phyloP scores from a whole-genome alignment of 2,888 invertebrate species.

The Diadromus collaris region DNA sequence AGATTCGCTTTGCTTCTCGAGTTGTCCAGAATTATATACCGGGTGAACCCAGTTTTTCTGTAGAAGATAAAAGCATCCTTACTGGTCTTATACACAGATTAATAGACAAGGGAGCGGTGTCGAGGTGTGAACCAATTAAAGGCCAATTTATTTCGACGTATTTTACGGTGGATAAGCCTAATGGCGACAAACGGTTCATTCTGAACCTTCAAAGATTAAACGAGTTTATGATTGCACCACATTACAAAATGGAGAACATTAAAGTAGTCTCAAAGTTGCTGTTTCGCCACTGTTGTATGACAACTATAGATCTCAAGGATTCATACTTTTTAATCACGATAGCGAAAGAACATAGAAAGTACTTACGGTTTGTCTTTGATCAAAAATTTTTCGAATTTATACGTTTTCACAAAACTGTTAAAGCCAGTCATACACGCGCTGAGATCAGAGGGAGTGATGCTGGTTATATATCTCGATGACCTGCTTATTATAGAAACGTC shows the following conservation, averaged over 20 bases:
- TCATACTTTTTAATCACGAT: slow-evolving; percentile 13
- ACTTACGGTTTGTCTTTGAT: slow-evolving; percentile 9
- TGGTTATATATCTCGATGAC: neutral
- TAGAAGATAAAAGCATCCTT: neutral
- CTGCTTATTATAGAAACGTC: slow-evolving; percentile 8
- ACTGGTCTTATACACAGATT: neutral
- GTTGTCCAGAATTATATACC: neutral
- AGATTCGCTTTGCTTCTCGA: neutral
- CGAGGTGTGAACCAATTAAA: neutral
- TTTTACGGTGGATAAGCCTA: slow-evolving; percentile 2
- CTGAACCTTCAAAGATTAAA: neutral
- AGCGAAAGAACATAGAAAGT: neutral
- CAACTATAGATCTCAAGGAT: neutral
- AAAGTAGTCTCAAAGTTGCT: neutral
- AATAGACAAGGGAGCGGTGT: neutral
- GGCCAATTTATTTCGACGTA: neutral
- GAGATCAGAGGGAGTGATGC: slow-evolving; percentile 1
- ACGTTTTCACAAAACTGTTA: neutral
- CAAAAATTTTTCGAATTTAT: neutral
- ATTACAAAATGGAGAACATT: slow-evolving; percentile 7
- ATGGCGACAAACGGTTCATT: neutral
- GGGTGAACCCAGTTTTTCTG: neutral
- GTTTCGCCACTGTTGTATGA: neutral
- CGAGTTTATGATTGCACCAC: neutral
- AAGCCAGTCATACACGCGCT: slow-evolving; percentile 1